phyloP scores from a whole-genome alignment of 2,888 invertebrate species.

The Sarcophaga carnaria region DNA sequence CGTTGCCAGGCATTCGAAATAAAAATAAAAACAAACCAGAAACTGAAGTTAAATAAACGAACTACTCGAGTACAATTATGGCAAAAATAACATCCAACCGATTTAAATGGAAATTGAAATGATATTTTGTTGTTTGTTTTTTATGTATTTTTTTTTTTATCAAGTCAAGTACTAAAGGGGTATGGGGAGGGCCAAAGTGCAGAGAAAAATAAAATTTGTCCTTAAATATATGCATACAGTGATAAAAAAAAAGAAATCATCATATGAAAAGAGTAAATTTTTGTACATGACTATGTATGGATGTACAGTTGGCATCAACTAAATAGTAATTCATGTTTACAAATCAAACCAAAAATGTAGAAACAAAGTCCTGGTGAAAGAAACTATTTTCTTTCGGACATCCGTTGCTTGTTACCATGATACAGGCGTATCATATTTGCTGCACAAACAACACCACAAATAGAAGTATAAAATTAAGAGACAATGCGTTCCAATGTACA shows the following conservation, averaged over 20 bases:
- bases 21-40: neutral
- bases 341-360: too few species aligned
- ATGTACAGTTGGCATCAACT: too few species aligned
- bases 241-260: neutral
- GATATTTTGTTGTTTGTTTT: neutral
- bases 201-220: neutral
- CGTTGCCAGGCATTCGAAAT: constrained; percentile 38
- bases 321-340: too few species aligned
- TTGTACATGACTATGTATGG: too few species aligned
- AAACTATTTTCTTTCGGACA: too few species aligned
- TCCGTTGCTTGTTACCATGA: too few species aligned
- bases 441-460: too few species aligned
- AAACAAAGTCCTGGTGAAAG: too few species aligned
- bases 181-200: neutral
- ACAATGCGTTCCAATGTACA: too few species aligned
- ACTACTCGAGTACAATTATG: constrained; percentile 32
- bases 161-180: neutral
- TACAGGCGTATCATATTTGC: too few species aligned
- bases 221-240: neutral
- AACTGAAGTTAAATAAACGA: neutral
- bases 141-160: neutral
- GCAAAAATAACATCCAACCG: constrained; percentile 34
- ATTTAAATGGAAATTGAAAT: constrained; percentile 39
- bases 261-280: too few species aligned
- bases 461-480: too few species aligned